Conservation (phyloP, 2,113 vertebrate species). For the Carlito syrichta region DNA sequence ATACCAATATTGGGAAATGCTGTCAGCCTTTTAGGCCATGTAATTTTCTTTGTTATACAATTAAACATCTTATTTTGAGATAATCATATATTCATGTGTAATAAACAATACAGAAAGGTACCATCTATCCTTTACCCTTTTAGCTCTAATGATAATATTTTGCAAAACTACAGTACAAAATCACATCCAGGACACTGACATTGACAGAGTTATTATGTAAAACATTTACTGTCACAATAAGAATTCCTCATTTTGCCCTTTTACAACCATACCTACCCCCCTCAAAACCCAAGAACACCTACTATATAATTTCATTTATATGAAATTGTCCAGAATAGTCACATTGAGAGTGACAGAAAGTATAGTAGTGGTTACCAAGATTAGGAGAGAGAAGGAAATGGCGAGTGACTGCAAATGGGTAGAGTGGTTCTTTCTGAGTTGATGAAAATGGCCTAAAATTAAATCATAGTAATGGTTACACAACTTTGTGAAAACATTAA, state of each 20-base stretch:
- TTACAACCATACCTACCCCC: neutral
- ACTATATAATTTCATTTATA: neutral
- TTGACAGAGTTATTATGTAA: neutral
- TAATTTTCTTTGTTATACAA: neutral
- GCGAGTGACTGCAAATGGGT: neutral
- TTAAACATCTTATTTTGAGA: neutral
- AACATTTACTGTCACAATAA: neutral
- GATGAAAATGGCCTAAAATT: neutral
- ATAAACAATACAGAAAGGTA: neutral
- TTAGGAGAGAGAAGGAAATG: neutral
- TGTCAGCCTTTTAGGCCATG: neutral
- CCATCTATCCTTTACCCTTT: neutral
- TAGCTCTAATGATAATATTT: neutral
- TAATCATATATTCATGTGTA: neutral
- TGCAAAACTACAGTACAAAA: neutral
- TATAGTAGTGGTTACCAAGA: neutral
- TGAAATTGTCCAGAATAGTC: neutral
- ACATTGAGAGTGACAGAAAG: neutral
- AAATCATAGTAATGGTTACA: neutral
- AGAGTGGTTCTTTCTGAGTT: neutral
- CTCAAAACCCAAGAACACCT: neutral
- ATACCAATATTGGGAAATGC: neutral
- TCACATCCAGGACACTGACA: neutral
- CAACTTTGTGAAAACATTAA: neutral
- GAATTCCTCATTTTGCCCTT: neutral